Evolutionary conservation across 2,113 vertebrate genomes (phyloP), one percentile per base, ranked within the genome.

Genomic region (Picathartes gymnocephalus): DNA sequence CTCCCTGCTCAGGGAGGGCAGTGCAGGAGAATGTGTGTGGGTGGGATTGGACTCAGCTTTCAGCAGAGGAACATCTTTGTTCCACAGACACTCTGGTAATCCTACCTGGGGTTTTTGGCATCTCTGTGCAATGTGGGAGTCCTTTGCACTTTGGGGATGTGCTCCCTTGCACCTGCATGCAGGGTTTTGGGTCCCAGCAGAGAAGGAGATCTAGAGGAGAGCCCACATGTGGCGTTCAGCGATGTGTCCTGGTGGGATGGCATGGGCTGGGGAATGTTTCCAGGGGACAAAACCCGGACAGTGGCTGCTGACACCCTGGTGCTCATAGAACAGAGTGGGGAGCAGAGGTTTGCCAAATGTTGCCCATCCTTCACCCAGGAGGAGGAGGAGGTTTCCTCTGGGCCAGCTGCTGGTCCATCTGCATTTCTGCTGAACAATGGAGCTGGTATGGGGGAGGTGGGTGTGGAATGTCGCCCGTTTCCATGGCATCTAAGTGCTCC

Each of bases 401-500:
- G 73, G 50, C 70, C 7, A 13, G 76, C 76, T 77, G 81, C 68
- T 72, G 89, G 22, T 79, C 70, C 71, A 28, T 81, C 78, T 92
- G 64, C 35, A 7, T 80, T 95, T 88, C 60, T 95, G 92, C 93
- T 95, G 95, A 94, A 71, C 78, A 88, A 92, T 1, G 4, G 92
- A 92, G 90, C 61, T 8, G 30, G 88, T 65, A 5, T 81, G 84
- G 86, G 91, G 86, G 89, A 95, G 70, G 84, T 86, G 96, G 94
- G 95, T 92, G 92, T 74, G 92, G 70, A 88, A 81, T 86, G 85
- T 58, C 8, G 4, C 92, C 92, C 7, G 92, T 96, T 97, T 73
- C 94, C 94, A 97, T 94, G 87, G 96, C 86, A 93, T 51, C 92
- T 30, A 10, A 95, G 94, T 90, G 88, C 90, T 92, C n/a, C 92